These are phyloP conservation scores for Gymnocephalus cernua DNA, from an alignment of 2,113 vertebrate genomes.

Conservation along the genomic window DNA sequence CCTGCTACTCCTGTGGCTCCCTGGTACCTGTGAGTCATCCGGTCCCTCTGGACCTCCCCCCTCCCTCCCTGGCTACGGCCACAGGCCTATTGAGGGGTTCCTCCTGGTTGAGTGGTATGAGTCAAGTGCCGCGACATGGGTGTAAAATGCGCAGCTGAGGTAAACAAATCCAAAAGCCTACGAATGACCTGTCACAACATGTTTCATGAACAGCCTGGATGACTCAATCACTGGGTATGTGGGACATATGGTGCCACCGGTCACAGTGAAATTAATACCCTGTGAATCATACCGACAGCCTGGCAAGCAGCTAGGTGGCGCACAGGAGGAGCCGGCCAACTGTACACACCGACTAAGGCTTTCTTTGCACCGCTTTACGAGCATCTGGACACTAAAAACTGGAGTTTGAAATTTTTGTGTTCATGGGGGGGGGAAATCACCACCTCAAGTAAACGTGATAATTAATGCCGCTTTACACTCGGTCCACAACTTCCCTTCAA, in stretches of 20 bases:
- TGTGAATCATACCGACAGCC: constrained; percentile 40
- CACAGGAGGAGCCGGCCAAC: constrained; percentile 22
- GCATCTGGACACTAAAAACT: background rate
- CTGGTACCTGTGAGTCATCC: constrained; percentile 70
- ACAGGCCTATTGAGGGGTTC: constrained; percentile 46
- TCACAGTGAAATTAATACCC: constrained; percentile 64
- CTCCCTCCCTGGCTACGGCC: constrained; percentile 24
- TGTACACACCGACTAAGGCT: background rate
- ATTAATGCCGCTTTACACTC: constrained; percentile 17
- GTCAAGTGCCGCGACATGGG: constrained; percentile 66
- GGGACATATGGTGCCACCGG: constrained; percentile 72
- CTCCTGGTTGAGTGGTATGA: constrained; percentile 67
- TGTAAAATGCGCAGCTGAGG: constrained; percentile 58
- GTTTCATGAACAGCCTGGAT: constrained; percentile 56
- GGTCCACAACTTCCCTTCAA: background rate
- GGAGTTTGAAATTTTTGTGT: background rate
- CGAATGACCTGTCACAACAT: constrained; percentile 75
- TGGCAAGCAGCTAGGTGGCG: constrained; percentile 38
- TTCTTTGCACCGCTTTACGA: background rate
- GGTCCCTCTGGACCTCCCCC: constrained; percentile 45
- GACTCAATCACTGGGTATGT: constrained; percentile 68
- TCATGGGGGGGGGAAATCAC: rapidly evolving
- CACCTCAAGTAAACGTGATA: background rate
- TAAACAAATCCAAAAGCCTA: constrained; percentile 67
- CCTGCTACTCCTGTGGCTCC: constrained; percentile 37